Evolutionary conservation across 2,888 invertebrate genomes (phyloP).

Genomic region (Idaea dimidiata): DNA sequence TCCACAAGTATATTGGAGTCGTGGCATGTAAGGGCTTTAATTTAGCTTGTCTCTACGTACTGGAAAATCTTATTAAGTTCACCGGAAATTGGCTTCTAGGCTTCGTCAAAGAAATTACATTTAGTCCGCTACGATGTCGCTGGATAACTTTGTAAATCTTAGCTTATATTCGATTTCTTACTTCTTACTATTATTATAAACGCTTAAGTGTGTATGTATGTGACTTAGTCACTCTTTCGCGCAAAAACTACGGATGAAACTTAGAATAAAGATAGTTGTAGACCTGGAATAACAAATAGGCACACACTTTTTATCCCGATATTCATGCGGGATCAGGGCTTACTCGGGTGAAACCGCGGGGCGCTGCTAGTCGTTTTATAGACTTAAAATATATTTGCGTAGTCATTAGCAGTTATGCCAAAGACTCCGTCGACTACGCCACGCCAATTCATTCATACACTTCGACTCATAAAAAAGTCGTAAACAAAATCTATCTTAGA

Average conservation of each 20-base stretch:
- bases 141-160: not conserved
- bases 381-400: not conserved
- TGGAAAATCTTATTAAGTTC: not conserved
- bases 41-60: not conserved
- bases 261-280: no score
- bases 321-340: no score
- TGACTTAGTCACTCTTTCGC: no score
- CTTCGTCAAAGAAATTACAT: not conserved
- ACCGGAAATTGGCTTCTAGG: slow-evolving; percentile 1
- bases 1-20: not conserved
- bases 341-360: no score
- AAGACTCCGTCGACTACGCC: not conserved
- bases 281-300: no score
- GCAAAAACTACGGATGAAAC: no score
- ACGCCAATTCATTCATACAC: not conserved
- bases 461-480: not conserved
- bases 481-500: not conserved
- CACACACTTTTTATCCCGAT: no score
- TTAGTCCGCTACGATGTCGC: not conserved
- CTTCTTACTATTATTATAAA: no score
- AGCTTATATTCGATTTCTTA: not conserved
- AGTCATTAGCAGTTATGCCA: not conserved
- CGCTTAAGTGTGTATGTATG: no score
- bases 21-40: not conserved
- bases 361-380: no score